A percentile compares a stretch with the other conserved stretches of the same genome.
These are phyloP conservation scores for Sminthurides aquaticus DNA, from an alignment of 2,888 invertebrate genomes.

Conservation along the genomic window DNA sequence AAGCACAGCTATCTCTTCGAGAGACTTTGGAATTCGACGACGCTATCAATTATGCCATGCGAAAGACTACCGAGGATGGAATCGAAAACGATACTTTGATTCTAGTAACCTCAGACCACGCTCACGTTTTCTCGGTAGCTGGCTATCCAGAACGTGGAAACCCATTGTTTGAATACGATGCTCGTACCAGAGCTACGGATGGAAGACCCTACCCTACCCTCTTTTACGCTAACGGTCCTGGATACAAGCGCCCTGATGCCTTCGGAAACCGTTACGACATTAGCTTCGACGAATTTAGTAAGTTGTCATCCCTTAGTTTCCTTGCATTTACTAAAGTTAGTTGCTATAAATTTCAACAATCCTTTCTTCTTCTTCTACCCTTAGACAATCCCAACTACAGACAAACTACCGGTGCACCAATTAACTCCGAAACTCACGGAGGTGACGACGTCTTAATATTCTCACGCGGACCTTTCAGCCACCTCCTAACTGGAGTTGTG, in stretches of 20 bases:
- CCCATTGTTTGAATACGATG: slow-evolving; percentile 53
- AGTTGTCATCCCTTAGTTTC: neutral
- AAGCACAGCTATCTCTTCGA: slow-evolving; percentile 61
- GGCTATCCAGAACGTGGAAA: slow-evolving; percentile 59
- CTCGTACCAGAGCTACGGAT: neutral
- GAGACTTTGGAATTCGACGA: slow-evolving; percentile 70
- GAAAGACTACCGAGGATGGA: slow-evolving; percentile 52
- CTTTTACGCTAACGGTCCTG: slow-evolving; percentile 68
- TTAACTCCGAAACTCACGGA: neutral
- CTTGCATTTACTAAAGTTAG: too few species aligned
- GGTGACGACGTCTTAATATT: neutral
- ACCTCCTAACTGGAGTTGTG: neutral
- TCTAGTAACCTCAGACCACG: slow-evolving; percentile 70
- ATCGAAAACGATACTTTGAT: slow-evolving; percentile 60
- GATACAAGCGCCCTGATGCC: slow-evolving; percentile 49
- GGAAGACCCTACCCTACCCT: slow-evolving; percentile 50
- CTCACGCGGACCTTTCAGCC: neutral
- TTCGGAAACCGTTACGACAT: slow-evolving; percentile 2
- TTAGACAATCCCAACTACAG: neutral
- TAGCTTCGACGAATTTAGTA: neutral
- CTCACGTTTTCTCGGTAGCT: slow-evolving; percentile 54
- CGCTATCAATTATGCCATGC: slow-evolving; percentile 57
- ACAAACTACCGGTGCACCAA: neutral
- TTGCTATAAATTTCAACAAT: too few species aligned
- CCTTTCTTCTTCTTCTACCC: too few species aligned